Evolutionary conservation across 2,888 invertebrate species (phyloP).

Genomic region (Lithosia quadra): DNA sequence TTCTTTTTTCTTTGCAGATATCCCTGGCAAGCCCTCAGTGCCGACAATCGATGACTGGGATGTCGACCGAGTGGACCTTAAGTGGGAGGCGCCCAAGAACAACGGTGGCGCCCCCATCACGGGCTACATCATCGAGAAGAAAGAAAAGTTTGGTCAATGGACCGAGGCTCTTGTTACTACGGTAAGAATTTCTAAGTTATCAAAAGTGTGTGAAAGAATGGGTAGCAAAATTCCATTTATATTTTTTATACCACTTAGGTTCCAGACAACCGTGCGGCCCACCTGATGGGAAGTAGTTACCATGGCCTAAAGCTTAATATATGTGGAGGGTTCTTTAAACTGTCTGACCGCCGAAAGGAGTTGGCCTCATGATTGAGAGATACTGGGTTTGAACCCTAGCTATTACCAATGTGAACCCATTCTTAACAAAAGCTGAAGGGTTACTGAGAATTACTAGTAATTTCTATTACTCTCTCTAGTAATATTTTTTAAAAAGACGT

Average conservation of each 20-base stretch:
- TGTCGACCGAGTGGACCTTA: constrained; percentile 94
- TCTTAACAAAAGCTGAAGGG: no score
- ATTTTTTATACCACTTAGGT: no score
- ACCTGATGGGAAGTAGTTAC: no score
- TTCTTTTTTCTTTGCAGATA: constrained; percentile 78
- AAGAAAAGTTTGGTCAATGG: constrained; percentile 93
- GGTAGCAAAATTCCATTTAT: no score
- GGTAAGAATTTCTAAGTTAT: constrained; percentile 78
- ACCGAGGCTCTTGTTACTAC: constrained; percentile 92
- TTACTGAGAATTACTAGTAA: not conserved
- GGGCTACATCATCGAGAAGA: constrained; percentile 96
- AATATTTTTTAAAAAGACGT: no score
- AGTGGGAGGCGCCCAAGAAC: constrained; percentile 93
- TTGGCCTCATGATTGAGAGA: not conserved
- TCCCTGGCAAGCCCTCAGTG: constrained; percentile 94
- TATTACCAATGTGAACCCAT: no score
- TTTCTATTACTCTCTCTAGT: not conserved
- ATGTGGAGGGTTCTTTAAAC: not conserved
- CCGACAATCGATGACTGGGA: constrained; percentile 96
- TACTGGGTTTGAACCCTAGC: no score
- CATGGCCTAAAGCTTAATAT: no score
- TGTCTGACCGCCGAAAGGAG: not conserved
- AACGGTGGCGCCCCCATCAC: constrained; percentile 93
- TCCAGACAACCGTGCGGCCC: no score
- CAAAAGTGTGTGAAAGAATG: no score